A percentile compares a stretch with the other conserved stretches of the same genome.
phyloP scores from a whole-genome alignment of 2,888 invertebrate genomes.

The Phalangium opilio region DNA sequence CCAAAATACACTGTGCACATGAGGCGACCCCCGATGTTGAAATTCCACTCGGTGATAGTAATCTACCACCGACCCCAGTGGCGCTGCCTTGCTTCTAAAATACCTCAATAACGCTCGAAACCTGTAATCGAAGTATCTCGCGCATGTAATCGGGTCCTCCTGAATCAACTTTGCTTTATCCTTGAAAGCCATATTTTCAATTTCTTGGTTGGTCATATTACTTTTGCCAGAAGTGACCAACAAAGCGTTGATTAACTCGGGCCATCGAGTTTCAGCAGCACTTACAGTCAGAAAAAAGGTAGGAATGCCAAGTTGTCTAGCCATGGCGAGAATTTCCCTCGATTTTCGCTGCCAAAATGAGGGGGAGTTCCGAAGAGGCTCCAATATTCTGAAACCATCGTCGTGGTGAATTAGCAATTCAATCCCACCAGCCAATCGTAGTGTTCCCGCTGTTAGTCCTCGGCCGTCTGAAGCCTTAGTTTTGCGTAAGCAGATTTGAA shows the following conservation, averaged over 20 bases:
- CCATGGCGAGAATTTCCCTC: conserved; percentile 19
- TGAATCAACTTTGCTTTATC: conserved; percentile 8
- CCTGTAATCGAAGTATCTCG: conserved; percentile 21
- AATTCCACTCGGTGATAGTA: not conserved
- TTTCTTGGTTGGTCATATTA: no score
- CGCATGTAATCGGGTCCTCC: conserved; percentile 21
- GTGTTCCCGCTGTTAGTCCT: no score
- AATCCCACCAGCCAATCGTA: no score
- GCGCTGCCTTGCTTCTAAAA: not conserved
- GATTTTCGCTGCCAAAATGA: conserved; percentile 20
- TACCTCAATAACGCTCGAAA: conserved; percentile 12
- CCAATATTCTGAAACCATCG: no score
- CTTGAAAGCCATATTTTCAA: no score
- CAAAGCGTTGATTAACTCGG: conserved; percentile 18
- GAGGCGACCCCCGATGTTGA: conserved; percentile 1
- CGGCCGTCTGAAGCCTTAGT: no score
- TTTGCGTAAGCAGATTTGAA: no score
- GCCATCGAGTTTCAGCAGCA: conserved; percentile 22
- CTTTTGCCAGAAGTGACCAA: conserved; percentile 10
- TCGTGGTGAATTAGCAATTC: no score
- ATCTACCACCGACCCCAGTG: not conserved
- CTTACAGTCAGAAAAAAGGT: conserved; percentile 22
- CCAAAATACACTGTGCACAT: not conserved
- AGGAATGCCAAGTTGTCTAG: conserved; percentile 21
- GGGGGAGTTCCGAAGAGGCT: conserved; percentile 10